These are phyloP conservation scores for Eupithecia inturbata DNA, from an alignment of 2,888 invertebrate genomes.

Conservation along the genomic window DNA sequence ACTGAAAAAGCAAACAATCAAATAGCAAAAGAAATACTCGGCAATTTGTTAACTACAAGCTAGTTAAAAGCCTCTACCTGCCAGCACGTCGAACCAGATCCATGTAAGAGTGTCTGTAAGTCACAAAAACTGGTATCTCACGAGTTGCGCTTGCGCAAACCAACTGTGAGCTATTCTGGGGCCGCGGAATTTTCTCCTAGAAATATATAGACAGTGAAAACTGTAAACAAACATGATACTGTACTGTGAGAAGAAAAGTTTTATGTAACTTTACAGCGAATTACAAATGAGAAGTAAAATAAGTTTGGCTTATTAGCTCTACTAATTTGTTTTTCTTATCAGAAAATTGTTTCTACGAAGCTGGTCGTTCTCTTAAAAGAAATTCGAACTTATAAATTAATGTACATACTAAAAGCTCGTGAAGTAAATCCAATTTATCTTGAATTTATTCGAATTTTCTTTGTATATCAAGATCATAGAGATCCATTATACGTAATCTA, in stretches of 20 bases:
- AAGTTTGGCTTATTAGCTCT: background rate
- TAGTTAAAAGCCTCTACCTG: background rate
- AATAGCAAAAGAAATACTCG: background rate
- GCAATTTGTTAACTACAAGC: background rate
- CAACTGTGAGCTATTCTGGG: constrained; percentile 12
- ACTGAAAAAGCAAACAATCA: background rate
- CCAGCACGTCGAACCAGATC: constrained; percentile 1
- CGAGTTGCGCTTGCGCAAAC: constrained; percentile 36
- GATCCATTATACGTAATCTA: background rate
- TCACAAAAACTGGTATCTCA: constrained; percentile 48
- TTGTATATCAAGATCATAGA: background rate
- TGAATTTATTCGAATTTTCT: background rate
- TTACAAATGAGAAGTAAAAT: background rate
- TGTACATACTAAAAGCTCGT: background rate
- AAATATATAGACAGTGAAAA: constrained; percentile 81
- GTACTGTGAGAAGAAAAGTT: constrained; percentile 57
- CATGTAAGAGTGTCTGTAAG: constrained; percentile 17
- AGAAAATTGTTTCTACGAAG: background rate
- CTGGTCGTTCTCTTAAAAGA: background rate
- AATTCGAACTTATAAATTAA: background rate
- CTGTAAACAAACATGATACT: constrained; percentile 70
- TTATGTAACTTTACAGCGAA: background rate
- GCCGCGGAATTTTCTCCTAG: constrained; percentile 74
- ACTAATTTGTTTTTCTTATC: background rate
- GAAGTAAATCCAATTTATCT: background rate